phyloP scores from a whole-genome alignment of 2,888 invertebrate species.

The Cepaea hortensis region DNA sequence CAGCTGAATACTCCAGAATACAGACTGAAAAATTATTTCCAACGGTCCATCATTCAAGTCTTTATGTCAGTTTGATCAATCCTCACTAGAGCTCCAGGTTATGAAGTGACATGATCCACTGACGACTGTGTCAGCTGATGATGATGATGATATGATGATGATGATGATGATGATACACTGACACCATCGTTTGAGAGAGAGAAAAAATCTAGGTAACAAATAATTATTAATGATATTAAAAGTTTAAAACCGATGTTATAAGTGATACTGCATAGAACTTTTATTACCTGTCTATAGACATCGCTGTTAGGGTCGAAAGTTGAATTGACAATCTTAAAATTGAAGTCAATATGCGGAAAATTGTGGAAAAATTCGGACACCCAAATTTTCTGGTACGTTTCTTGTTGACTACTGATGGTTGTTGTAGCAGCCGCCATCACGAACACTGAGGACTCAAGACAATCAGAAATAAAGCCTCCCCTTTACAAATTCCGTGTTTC shows the following conservation, averaged over 20 bases:
- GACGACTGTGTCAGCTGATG: too few species aligned
- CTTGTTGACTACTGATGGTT: neutral
- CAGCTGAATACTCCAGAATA: too few species aligned
- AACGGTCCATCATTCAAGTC: too few species aligned
- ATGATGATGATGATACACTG: too few species aligned
- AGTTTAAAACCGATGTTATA: neutral
- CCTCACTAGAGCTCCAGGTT: too few species aligned
- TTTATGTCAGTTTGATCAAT: too few species aligned
- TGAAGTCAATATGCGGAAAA: constrained; percentile 84
- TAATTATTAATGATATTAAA: too few species aligned
- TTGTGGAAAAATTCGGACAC: constrained; percentile 90
- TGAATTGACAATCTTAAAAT: constrained; percentile 35
- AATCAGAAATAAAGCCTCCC: neutral
- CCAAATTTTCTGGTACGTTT: constrained; percentile 52
- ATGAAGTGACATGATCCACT: too few species aligned
- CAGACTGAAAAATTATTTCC: too few species aligned
- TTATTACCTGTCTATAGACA: constrained; percentile 89
- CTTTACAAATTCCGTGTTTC: neutral
- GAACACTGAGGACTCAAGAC: neutral
- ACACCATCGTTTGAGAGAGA: too few species aligned
- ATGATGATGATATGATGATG: too few species aligned
- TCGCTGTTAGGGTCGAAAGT: constrained; percentile 90
- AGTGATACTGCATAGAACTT: neutral
- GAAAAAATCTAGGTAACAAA: too few species aligned
- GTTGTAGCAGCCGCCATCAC: constrained; percentile 12